These are phyloP conservation scores for Bovichtus variegatus DNA, from an alignment of 2,797 vertebrate species.

Conservation along the genomic window DNA sequence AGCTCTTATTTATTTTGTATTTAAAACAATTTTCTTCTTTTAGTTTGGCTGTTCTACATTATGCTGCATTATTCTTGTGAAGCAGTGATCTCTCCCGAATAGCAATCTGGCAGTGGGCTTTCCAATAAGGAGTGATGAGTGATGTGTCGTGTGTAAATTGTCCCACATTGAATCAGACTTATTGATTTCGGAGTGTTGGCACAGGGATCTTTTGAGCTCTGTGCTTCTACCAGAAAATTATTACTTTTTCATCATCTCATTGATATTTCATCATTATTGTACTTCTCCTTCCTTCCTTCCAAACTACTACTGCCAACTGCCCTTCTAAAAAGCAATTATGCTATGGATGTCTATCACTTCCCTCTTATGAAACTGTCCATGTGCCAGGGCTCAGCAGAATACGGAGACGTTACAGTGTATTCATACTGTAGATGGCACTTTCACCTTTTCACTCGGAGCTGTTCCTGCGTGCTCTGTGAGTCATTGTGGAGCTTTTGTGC, in stretches of 20 bases:
- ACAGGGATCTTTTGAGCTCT: slow-evolving; percentile 70
- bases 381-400: slow-evolving; percentile 51
- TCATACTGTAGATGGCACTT: slow-evolving; percentile 20
- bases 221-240: slow-evolving; percentile 71
- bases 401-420: slow-evolving; percentile 43
- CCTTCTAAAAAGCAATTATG: slow-evolving; percentile 77
- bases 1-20: slow-evolving; percentile 10
- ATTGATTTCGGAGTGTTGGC: slow-evolving; percentile 83
- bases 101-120: slow-evolving; percentile 65
- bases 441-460: slow-evolving; percentile 24
- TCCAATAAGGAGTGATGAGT: slow-evolving; percentile 80
- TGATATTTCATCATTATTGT: slow-evolving; percentile 83
- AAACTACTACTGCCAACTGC: slow-evolving; percentile 70
- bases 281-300: slow-evolving; percentile 62
- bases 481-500: slow-evolving; percentile 28
- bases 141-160: slow-evolving; percentile 83
- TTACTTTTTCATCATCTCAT: slow-evolving; percentile 85
- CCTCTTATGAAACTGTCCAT: slow-evolving; percentile 59
- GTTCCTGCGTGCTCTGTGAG: slow-evolving; percentile 6
- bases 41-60: slow-evolving; percentile 49
- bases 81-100: slow-evolving; percentile 38
- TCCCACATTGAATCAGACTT: slow-evolving; percentile 82
- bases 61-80: slow-evolving; percentile 58
- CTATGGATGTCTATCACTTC: slow-evolving; percentile 76
- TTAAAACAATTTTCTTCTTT: slow-evolving; percentile 32